phyloP scores from a whole-genome alignment of 2,888 invertebrate genomes.

The Epirrhoe alternata region DNA sequence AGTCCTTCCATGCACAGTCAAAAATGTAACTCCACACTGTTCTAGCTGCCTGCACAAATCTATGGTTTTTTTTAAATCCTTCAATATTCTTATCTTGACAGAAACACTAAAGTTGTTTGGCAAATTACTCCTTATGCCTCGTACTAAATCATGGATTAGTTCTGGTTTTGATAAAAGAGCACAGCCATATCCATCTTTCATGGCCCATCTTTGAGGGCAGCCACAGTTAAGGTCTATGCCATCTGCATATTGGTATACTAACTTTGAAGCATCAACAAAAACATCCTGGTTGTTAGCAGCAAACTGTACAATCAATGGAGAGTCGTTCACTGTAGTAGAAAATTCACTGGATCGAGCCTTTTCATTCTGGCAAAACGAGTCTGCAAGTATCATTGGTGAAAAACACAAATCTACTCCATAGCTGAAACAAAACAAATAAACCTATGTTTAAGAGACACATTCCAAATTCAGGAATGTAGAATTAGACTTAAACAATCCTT shows the following conservation, averaged over 20 bases:
- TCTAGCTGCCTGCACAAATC: conserved; percentile 92
- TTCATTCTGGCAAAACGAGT: conserved; percentile 95
- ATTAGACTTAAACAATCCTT: background rate
- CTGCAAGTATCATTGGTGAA: conserved; percentile 98
- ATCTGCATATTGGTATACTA: conserved; percentile 93
- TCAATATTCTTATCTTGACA: conserved; percentile 94
- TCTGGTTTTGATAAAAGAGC: conserved; percentile 93
- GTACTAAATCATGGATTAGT: conserved; percentile 91
- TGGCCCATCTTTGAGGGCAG: conserved; percentile 98
- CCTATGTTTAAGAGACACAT: background rate
- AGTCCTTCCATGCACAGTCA: conserved; percentile 97
- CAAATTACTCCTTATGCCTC: conserved; percentile 89
- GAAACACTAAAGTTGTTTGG: conserved; percentile 93
- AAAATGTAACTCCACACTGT: conserved; percentile 93
- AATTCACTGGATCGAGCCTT: conserved; percentile 95
- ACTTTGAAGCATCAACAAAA: conserved; percentile 93
- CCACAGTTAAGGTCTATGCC: conserved; percentile 99
- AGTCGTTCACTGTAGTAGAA: conserved; percentile 89
- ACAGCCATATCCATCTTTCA: conserved; percentile 95
- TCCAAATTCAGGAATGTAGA: background rate
- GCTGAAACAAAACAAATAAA: conserved; percentile 73
- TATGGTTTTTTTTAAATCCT: conserved; percentile 89
- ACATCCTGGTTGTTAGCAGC: conserved; percentile 94
- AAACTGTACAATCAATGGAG: conserved; percentile 97
- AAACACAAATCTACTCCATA: conserved; percentile 96